A percentile compares a stretch with the other conserved stretches of the same genome.
phyloP scores from a whole-genome alignment of 2,797 vertebrate species.

The Chiropotes sagulatus region DNA sequence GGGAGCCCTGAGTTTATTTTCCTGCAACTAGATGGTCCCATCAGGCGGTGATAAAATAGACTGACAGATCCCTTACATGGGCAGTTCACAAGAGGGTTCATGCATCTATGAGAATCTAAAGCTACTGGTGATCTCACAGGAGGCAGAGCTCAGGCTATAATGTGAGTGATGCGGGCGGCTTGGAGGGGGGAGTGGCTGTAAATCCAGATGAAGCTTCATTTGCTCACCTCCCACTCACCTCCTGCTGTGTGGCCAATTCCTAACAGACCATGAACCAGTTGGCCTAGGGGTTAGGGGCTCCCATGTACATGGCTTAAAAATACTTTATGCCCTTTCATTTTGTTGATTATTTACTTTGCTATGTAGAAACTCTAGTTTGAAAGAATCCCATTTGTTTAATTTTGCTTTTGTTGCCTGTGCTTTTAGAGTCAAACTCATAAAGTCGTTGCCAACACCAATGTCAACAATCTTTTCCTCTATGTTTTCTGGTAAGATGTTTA shows the following conservation, averaged over 20 bases:
- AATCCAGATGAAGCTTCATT: neutral
- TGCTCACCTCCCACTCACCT: neutral
- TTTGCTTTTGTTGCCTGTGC: neutral
- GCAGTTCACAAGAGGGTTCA: neutral
- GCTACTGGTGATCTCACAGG: neutral
- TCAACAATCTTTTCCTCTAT: neutral
- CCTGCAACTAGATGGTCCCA: neutral
- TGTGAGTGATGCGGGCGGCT: neutral
- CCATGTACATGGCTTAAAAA: neutral
- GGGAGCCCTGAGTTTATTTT: neutral
- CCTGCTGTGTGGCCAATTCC: neutral
- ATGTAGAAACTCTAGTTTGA: neutral
- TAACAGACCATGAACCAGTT: neutral
- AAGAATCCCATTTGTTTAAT: neutral
- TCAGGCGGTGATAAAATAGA: neutral
- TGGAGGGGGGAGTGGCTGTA: neutral
- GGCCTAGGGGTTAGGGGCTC: neutral
- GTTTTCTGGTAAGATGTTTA: neutral
- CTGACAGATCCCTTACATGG: neutral
- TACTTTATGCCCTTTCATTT: neutral
- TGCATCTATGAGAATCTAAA: neutral
- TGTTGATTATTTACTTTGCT: neutral
- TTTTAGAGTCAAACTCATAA: neutral
- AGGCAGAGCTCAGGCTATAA: neutral
- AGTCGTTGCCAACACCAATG: neutral